These are phyloP conservation scores for Lycodopsis pacificus DNA, from an alignment of 2,797 vertebrate species.

Conservation along the genomic window DNA sequence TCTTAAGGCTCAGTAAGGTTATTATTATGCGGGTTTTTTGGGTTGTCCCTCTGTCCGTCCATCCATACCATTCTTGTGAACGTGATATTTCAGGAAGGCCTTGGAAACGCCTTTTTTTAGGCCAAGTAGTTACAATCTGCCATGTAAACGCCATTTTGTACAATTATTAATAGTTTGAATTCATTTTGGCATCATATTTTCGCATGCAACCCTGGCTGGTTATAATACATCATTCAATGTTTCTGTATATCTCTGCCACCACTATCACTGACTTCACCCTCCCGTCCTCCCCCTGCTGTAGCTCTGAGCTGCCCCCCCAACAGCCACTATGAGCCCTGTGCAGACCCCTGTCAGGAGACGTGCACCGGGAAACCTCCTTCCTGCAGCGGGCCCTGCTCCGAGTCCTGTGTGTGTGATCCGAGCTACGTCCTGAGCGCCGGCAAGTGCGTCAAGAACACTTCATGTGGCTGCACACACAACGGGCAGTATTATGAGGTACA, in stretches of 20 bases:
- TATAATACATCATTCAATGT: no score
- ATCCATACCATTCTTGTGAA: no score
- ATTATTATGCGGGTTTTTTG: no score
- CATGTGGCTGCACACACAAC: slow-evolving; percentile 76
- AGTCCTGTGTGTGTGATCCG: slow-evolving; percentile 81
- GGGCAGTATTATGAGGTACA: slow-evolving; percentile 79
- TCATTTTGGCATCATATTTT: no score
- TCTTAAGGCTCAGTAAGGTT: not conserved
- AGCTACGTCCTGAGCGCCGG: slow-evolving; percentile 81
- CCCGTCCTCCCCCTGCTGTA: slow-evolving; percentile 29
- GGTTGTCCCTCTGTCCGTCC: no score
- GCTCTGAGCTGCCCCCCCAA: slow-evolving; percentile 78
- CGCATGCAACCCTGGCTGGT: no score
- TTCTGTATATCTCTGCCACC: no score
- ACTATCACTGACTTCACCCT: not conserved
- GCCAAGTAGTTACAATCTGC: no score
- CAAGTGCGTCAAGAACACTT: slow-evolving; percentile 71
- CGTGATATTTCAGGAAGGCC: not conserved
- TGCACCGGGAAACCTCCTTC: slow-evolving; percentile 66
- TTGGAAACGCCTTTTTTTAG: no score
- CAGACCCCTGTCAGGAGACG: slow-evolving; percentile 80
- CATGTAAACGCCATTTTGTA: no score
- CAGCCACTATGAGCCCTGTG: slow-evolving; percentile 83
- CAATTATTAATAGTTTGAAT: no score
- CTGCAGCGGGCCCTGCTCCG: slow-evolving; percentile 76